Base-by-base conservation (phyloP, 2,888 invertebrate species). In the Epirrhoe tristata region DNA sequence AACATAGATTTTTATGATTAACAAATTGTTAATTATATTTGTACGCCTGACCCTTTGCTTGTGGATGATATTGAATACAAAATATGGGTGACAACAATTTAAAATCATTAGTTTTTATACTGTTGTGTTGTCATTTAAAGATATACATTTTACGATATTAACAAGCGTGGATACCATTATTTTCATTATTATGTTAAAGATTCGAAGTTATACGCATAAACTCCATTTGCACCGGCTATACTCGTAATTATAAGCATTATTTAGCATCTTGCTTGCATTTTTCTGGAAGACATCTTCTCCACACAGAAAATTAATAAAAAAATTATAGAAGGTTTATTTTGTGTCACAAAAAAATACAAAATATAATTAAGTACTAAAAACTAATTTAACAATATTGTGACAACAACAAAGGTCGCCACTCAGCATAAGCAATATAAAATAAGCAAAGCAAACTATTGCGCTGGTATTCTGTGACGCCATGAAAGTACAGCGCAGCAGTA, bases 21-120 rank as follows among this genome's bases (percentile, higher is more conserved):
- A 63, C 77, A 73, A 72, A 67, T 51, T 74, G 73, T 74, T 77
- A 76, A 76, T 78, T 76, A 73, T 70, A 67, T 67, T 69, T 50
- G 54, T 65, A 16, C 56, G 67, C 64, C 67, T 67, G 70, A 70
- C 66, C 72, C 58, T 64, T 69, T 51, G 54, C 31, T 63, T 53
- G 66, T 59, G 60, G 58, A 66, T 55, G 65, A 71, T 69, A 68
- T 70, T 70, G 55, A 70, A 73, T 71, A 63, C 51, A 69, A 69
- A 57, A 69, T 43, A 64, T 57, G 63, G 59, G 66, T 63, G 63
- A 70, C 71, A 71, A 71, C 74, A 74, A 74, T 74, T 74, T 73
- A 55, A 71, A 72, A 66, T 70, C 60, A 69, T 75, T 73, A 72
- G 64, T 58, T 72, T 74, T 74, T 73, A 73, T 73, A 56, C 67